Base-by-base conservation (phyloP, 2,113 vertebrate species). In the Toxostoma redivivum region DNA sequence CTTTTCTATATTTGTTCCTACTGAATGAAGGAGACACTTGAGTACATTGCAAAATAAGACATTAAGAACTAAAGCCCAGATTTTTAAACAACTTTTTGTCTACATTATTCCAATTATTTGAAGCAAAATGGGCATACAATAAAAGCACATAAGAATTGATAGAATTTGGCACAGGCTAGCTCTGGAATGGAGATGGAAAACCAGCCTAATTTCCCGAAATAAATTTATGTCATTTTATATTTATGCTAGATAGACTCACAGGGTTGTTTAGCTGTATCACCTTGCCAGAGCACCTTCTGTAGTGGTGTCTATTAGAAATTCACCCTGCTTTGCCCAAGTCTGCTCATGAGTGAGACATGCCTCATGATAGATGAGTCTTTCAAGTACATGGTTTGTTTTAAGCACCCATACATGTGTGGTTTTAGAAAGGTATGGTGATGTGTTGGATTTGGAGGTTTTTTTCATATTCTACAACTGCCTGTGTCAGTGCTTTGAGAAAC, bases 371-470 rank as follows among this genome's bases (percentile, higher is more conserved):
- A 4, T 53, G 11, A 74, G 7, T 48, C 3, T 37, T 57, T 76
- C 30, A 70, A 57, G 11, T 4, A 6, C 12, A 27, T 3, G 8
- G 5, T 25, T 86, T 78, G 9, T 15, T 47, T 5, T 53, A 65
- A 78, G 11, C 24, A 51, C 3, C 2, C 8, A 23, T 10, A 50
- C 3, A 30, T 0, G 0, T 31, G 38, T 61, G 0, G 7, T n/a
- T 76, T 54, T 16, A 20, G 10, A 7, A 11, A 35, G 25, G 28
- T 21, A 27, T 40, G 17, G 9, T 28, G 16, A 19, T 25, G 8
- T 9, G 9, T 3, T 25, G 15, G 13, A 5, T 20, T 18, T 33
- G 18, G 6, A 48, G 20, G 2, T 1, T 30, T 35, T 33, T 20
- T 20, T 9, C 3, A 11, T 48, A 22, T 57, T 82, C 18, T 45